These are phyloP conservation scores for Drosophila mauritiana DNA, from an alignment of 1,140 invertebrate genomes.

Conservation along the genomic window DNA sequence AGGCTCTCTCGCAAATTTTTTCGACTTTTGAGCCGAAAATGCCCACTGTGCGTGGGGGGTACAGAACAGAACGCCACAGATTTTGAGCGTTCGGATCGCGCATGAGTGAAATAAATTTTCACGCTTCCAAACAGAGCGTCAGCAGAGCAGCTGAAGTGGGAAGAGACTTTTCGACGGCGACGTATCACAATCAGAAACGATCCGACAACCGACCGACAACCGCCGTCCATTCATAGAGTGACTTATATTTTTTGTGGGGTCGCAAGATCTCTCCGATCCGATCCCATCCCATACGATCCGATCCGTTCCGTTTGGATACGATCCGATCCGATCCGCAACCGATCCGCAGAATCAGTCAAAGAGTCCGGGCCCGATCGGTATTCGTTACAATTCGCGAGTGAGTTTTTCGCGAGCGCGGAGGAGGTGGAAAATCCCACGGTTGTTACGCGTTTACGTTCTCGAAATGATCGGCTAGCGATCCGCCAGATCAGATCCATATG, in stretches of 20 bases:
- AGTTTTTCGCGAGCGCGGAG: constrained; percentile 56
- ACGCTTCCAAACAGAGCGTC: constrained; percentile 79
- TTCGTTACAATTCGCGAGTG: constrained; percentile 41
- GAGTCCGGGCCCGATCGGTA: constrained; percentile 32
- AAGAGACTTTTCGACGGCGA: constrained; percentile 73
- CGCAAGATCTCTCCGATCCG: constrained; percentile 30
- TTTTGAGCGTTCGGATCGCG: constrained; percentile 59
- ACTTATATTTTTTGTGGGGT: constrained; percentile 27
- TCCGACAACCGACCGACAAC: constrained; percentile 44
- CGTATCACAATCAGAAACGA: constrained; percentile 56
- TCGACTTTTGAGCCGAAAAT: background rate
- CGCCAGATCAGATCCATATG: constrained; percentile 71
- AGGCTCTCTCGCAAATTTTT: too few species aligned
- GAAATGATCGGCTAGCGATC: constrained; percentile 37
- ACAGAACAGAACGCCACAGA: constrained; percentile 31
- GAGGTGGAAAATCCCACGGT: constrained; percentile 64
- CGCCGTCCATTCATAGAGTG: constrained; percentile 69
- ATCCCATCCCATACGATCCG: background rate
- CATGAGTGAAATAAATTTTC: constrained; percentile 82
- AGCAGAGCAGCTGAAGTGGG: constrained; percentile 38
- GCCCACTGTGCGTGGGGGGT: constrained; percentile 9
- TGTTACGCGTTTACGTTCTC: constrained; percentile 49
- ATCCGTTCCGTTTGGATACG: background rate
- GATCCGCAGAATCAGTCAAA: constrained; percentile 34
- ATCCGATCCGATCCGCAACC: constrained; percentile 22